Evolutionary conservation across 2,113 vertebrate species (phyloP), one percentile per base, ranked within the genome.

Genomic region (Maccullochella peelii): DNA sequence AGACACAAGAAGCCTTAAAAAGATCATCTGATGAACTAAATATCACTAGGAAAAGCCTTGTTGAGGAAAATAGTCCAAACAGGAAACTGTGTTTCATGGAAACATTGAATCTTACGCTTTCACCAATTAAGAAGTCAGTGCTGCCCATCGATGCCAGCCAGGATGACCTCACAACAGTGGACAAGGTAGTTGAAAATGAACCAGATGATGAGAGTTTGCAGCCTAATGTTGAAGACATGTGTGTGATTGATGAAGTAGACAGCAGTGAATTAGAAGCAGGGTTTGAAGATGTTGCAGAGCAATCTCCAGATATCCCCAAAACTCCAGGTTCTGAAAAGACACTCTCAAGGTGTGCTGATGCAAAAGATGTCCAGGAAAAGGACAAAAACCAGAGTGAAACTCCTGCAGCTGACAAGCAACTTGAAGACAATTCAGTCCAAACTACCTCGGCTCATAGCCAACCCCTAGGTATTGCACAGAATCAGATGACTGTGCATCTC

Each of bases 31-130:
- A 84, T 59, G 63, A 63, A 21, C 30, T 20, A 6, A 78, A 61
- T 33, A 6, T 4, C 33, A 16, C 20, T 0, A 73, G 77, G 44
- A 89, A 83, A 38, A 83, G 23, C 23, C 33, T 58, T 18, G 1
- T 27, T 6, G 81, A 93, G 21, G 92, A 95, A 68, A 91, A 86
- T 2, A 93, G 87, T 88, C 91, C 94, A 62, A 94, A 94, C 83
- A 94, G 89, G 83, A 99, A 99, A 84, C 91, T 99, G 70, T 97
- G 96, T 80, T 99, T 99, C 91, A 99, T 99, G 98, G 97, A 99
- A 94, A 99, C 96, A 1, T 85, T 99, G 61, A 98, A 99, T 91
- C 95, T 99, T 82, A 99, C 98, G 59, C 95, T 99, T 83, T 99
- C 98, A 71, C 98, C 98, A 44, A 95, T 96, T 83, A 99, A 99